Percentiles rank a stretch among this genome's conserved stretches.
Evolutionary conservation across 30 jellyfish, hydroid and myxozoan genomes (phyloP).

Genomic region (Aurelia coerulea): DNA sequence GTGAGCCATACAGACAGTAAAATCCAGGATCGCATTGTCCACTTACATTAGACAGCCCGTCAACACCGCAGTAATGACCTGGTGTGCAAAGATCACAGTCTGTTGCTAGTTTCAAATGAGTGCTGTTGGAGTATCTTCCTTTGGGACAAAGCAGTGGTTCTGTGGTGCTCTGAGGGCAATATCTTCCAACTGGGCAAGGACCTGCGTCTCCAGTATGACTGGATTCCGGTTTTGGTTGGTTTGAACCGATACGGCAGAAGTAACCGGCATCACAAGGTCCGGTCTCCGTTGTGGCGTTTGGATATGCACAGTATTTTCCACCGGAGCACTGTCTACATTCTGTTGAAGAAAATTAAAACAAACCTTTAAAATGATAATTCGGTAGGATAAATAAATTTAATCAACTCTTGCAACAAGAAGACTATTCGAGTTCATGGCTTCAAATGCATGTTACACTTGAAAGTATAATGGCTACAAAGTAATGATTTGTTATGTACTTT

Average conservation of each 20-base stretch:
- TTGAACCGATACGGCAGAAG: conserved; percentile 85
- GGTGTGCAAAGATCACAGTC: conserved; percentile 89
- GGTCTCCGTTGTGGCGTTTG: conserved; percentile 79
- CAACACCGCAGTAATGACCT: conserved; percentile 78
- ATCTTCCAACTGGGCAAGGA: conserved; percentile 87
- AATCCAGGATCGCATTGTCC: conserved; percentile 90
- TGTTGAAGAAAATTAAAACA: neutral
- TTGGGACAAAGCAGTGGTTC: conserved; percentile 76
- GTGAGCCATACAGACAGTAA: conserved; percentile 81
- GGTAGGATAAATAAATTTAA: no score
- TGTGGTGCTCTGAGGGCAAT: conserved; percentile 81
- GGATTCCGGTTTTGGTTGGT: conserved; percentile 72
- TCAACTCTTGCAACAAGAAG: no score
- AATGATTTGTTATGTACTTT: no score
- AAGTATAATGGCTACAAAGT: no score
- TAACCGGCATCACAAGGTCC: conserved; percentile 94
- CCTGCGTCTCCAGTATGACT: conserved; percentile 88
- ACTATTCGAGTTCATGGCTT: no score
- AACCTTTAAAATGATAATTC: neutral
- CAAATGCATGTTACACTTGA: no score
- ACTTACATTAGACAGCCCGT: conserved; percentile 70
- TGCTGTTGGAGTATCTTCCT: conserved; percentile 71
- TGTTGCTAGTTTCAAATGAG: conserved; percentile 51
- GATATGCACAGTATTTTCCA: conserved; percentile 94
- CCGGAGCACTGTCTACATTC: conserved; percentile 91